Percentiles rank a stretch among this genome's conserved stretches.
These are phyloP conservation scores for Arvicanthis niloticus DNA, from an alignment of 2,113 vertebrate species.

Conservation along the genomic window DNA sequence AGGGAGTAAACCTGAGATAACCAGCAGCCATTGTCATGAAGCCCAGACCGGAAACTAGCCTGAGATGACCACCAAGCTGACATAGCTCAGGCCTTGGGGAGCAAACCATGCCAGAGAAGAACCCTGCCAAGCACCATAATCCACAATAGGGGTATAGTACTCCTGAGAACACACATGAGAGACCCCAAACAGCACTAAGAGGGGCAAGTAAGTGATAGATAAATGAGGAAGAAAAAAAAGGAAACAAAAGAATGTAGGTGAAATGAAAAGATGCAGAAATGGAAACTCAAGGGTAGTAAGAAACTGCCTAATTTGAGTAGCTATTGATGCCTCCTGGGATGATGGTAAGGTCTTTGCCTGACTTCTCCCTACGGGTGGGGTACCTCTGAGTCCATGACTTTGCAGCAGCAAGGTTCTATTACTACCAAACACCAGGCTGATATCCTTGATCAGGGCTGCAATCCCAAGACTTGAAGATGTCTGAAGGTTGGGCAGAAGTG, in stretches of 20 bases:
- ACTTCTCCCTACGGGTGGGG: not conserved
- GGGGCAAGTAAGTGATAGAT: not conserved
- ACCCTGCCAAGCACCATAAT: not conserved
- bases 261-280: not conserved
- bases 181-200: not conserved
- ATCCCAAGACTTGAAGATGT: not conserved
- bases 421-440: not conserved
- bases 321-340: not conserved
- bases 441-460: not conserved
- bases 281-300: not conserved
- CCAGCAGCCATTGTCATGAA: not conserved
- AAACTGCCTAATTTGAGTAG: not conserved
- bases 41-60: not conserved
- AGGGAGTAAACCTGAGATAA: not conserved
- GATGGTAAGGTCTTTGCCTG: not conserved
- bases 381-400: not conserved
- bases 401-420: not conserved
- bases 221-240: too few relatives aligned
- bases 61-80: not conserved
- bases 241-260: not conserved
- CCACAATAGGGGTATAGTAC: not conserved
- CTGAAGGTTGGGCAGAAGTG: not conserved
- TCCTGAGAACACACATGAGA: not conserved
- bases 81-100: not conserved
- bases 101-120: not conserved